These are phyloP conservation scores for Gymnopithys bicolor DNA, from an alignment of 2,797 vertebrate genomes.

Conservation along the genomic window DNA sequence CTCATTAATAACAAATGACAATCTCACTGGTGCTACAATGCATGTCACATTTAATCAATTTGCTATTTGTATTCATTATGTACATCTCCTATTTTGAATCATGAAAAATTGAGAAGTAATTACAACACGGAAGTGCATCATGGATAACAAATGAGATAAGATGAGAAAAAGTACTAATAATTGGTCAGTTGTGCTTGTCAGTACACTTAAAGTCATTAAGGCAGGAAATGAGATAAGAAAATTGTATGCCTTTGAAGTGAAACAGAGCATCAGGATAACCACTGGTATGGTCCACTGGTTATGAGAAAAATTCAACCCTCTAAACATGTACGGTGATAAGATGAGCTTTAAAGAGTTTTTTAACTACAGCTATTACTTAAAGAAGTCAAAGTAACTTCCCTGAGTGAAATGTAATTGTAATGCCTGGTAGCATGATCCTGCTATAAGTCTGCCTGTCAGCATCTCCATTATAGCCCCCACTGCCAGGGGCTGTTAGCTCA, in stretches of 20 bases:
- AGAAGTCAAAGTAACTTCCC: background rate
- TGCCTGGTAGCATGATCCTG: background rate
- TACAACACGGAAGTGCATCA: constrained; percentile 57
- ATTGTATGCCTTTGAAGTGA: constrained; percentile 12
- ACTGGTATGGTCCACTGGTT: background rate
- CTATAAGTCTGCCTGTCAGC: background rate
- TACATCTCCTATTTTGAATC: constrained; percentile 68
- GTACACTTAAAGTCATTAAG: constrained; percentile 71
- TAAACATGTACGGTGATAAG: background rate
- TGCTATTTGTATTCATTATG: constrained; percentile 75
- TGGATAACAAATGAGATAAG: constrained; percentile 72
- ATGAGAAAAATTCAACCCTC: background rate
- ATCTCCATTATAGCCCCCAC: background rate
- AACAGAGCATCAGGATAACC: background rate
- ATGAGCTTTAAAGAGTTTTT: background rate
- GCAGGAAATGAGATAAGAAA: constrained; percentile 59
- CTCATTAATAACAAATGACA: constrained; percentile 72
- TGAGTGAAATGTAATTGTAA: background rate
- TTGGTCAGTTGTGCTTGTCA: constrained; percentile 76
- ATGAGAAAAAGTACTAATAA: constrained; percentile 66
- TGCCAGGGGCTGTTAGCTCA: constrained; percentile 31
- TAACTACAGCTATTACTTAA: background rate
- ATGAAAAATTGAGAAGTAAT: constrained; percentile 78
- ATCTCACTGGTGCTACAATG: constrained; percentile 46
- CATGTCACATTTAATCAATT: constrained; percentile 70